Evolutionary conservation across 2,888 invertebrate genomes (phyloP), one percentile per base, ranked within the genome.

Genomic region (Dryadula phaetusa): DNA sequence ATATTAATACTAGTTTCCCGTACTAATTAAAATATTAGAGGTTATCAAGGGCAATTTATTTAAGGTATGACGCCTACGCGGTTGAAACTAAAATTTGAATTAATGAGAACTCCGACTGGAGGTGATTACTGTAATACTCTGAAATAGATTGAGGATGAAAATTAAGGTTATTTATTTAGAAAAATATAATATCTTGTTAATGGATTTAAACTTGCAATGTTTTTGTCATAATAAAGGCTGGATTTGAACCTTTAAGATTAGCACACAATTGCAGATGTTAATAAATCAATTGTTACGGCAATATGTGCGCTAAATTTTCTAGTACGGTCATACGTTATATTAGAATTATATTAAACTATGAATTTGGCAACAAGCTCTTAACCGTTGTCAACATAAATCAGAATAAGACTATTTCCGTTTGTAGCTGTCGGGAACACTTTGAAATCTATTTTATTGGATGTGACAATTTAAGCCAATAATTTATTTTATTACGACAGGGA

Each of bases 401-500:
- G 44, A 32, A 42, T 60, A 32, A 32, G 18, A 60, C 60, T 28
- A 14, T 60, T 60, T 32, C 44, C 60, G 60, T 14, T 28, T 60
- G 44, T 28, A 60, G 18, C 28, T 28, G 60, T 60, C 44, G 42
- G 14, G 44, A 32, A 32, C 44, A 60, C 14, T 56, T 56, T 44
- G 18, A 44, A 32, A 46, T 18, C 44, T 44, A 46, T 44, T 60
- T 60, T 60, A 60, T 60, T 60, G 60, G 44, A 14, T 14, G 44
- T 60, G 44, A 46, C 32, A 46, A 60, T 60, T 46, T 40, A 20
- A 22, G n/a, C n/a, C 40, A 56, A 63, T 46, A 46, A 42, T 58
- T 61, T 14, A 67, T 56, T 66, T 66, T 61, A 65, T 64, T 70
- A 6, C 61, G 42, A 66, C 75, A 93, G 93, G 80, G 93, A 93